A percentile compares a stretch with the other conserved stretches of the same genome.
These are phyloP conservation scores for Acanthosepion esculentum DNA, from an alignment of 2,888 invertebrate species.

Conservation along the genomic window DNA sequence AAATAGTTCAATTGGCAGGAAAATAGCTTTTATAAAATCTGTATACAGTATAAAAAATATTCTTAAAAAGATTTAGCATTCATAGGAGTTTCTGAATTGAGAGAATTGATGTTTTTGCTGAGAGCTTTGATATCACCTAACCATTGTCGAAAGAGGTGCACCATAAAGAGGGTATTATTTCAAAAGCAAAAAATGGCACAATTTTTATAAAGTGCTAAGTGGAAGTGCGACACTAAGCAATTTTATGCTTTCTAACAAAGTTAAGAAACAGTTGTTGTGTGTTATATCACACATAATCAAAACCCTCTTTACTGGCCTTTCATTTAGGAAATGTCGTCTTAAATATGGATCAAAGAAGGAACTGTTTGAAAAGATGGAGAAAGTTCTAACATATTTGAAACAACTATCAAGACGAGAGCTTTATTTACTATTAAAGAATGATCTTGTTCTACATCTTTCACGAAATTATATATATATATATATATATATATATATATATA, in stretches of 20 bases:
- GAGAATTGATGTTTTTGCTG: not conserved
- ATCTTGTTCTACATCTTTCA: not conserved
- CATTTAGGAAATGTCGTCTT: not conserved
- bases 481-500: not conserved
- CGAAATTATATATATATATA: not conserved
- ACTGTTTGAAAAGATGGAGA: not conserved
- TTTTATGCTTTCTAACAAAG: not conserved
- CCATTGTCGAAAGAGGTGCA: not conserved
- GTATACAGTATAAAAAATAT: not conserved
- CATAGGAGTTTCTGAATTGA: not conserved
- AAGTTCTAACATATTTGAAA: not conserved
- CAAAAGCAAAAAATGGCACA: not conserved
- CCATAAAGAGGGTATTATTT: not conserved
- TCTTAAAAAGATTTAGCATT: not conserved
- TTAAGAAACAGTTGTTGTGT: not conserved
- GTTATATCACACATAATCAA: not conserved
- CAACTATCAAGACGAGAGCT: not conserved
- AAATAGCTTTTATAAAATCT: not conserved
- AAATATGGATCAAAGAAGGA: not conserved
- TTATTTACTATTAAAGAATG: not conserved
- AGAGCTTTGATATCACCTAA: not conserved
- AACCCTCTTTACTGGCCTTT: not conserved
- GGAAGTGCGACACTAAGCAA: not conserved
- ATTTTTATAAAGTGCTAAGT: not conserved
- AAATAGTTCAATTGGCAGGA: constrained; percentile 22